Evolutionary conservation across 2,113 vertebrate genomes (phyloP).

Genomic region (mouse (Mus musculus)): GRCm39 chr1:89535501-89536000

Average conservation of each 20-base stretch:
- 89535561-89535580: constrained; percentile 29
- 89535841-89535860: neutral
- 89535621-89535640: constrained; percentile 63
- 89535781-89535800: fast-evolving
- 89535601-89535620: constrained; percentile 40
- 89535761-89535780: fast-evolving
- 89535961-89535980: fast-evolving
- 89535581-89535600: constrained; percentile 31
- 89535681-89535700: fast-evolving
- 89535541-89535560: constrained; percentile 61
- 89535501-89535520: fast-evolving
- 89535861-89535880: fast-evolving
- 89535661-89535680: neutral
- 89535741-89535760: neutral
- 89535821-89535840: fast-evolving
- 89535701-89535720: neutral
- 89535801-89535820: neutral
- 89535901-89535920: neutral
- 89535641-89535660: neutral
- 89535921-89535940: neutral
- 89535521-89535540: neutral
- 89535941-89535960: neutral
- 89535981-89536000: fast-evolving
- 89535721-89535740: fast-evolving
- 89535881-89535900: fast-evolving